These are phyloP conservation scores for Telmatherina bonti DNA, from an alignment of 2,797 vertebrate genomes.

Conservation along the genomic window DNA sequence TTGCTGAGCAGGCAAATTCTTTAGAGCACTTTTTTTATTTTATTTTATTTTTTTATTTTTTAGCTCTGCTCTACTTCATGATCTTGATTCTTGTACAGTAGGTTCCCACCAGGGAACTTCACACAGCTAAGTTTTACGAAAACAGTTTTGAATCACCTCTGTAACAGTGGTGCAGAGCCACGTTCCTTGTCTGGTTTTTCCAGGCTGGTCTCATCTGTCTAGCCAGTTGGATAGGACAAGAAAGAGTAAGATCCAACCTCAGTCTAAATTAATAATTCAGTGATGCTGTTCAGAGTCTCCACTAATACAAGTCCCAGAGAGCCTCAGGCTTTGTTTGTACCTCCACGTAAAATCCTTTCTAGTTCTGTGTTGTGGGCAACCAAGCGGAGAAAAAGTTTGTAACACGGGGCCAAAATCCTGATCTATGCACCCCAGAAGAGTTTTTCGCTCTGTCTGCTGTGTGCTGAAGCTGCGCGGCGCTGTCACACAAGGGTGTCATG, in stretches of 20 bases:
- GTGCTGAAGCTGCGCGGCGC: conserved; percentile 38
- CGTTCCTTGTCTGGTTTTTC: conserved; percentile 15
- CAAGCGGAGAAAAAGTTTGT: conserved; percentile 20
- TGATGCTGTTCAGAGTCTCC: conserved; percentile 48
- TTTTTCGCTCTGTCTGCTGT: conserved; percentile 22
- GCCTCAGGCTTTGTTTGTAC: conserved; percentile 29
- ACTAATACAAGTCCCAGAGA: conserved; percentile 51
- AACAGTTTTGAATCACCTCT: no score
- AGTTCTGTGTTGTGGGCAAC: conserved; percentile 30
- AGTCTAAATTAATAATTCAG: conserved; percentile 68
- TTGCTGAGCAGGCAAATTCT: conserved; percentile 66
- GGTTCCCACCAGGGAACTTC: conserved; percentile 30
- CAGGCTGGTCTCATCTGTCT: conserved; percentile 46
- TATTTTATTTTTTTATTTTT: conserved; percentile 54
- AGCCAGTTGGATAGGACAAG: conserved; percentile 40
- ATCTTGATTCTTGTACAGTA: conserved; percentile 13
- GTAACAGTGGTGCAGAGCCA: conserved; percentile 11
- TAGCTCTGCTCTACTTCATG: conserved; percentile 44
- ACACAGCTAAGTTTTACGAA: no score
- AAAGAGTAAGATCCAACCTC: conserved; percentile 47
- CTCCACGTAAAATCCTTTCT: conserved; percentile 49
- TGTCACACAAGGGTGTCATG: conserved; percentile 62
- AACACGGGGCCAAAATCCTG: conserved; percentile 40
- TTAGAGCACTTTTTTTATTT: conserved; percentile 53
- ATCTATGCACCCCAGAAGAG: conserved; percentile 19